These are phyloP conservation scores for Lagodon rhomboides DNA, from an alignment of 2,797 vertebrate species.

Conservation along the genomic window DNA sequence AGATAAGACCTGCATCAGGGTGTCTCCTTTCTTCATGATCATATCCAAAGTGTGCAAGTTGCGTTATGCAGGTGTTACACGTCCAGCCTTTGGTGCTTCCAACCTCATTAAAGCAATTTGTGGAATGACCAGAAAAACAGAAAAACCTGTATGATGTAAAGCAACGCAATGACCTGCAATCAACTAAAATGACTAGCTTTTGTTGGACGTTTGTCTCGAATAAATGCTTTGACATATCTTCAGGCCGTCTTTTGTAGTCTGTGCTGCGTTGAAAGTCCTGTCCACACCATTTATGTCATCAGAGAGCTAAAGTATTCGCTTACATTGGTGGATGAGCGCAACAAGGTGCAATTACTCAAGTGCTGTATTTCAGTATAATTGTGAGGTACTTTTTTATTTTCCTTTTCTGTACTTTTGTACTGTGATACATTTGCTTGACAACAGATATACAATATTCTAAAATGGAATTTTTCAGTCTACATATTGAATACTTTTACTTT, in stretches of 20 bases:
- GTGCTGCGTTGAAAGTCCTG: not conserved
- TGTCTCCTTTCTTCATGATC: not conserved
- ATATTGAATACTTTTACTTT: too few species aligned
- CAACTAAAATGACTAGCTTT: constrained; percentile 9
- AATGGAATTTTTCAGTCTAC: too few species aligned
- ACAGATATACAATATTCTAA: too few species aligned
- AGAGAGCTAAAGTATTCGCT: not conserved
- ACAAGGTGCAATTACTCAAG: too few species aligned
- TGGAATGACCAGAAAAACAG: constrained; percentile 28
- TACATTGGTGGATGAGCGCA: not conserved
- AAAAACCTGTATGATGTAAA: constrained; percentile 50
- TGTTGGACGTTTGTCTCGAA: constrained; percentile 13
- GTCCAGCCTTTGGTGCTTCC: not conserved
- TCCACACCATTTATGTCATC: not conserved
- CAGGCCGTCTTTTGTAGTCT: not conserved
- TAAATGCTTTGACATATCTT: not conserved
- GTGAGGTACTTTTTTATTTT: too few species aligned
- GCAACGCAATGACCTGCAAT: constrained; percentile 30
- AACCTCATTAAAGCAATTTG: constrained; percentile 44
- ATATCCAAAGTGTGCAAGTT: not conserved
- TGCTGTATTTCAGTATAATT: too few species aligned
- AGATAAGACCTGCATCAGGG: not conserved
- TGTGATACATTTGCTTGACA: too few species aligned
- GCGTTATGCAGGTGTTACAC: not conserved
- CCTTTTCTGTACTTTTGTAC: too few species aligned